A percentile compares a stretch with the other conserved stretches of the same genome.
These are phyloP conservation scores for Spilarctia lutea DNA, from an alignment of 2,888 invertebrate genomes.

Conservation along the genomic window DNA sequence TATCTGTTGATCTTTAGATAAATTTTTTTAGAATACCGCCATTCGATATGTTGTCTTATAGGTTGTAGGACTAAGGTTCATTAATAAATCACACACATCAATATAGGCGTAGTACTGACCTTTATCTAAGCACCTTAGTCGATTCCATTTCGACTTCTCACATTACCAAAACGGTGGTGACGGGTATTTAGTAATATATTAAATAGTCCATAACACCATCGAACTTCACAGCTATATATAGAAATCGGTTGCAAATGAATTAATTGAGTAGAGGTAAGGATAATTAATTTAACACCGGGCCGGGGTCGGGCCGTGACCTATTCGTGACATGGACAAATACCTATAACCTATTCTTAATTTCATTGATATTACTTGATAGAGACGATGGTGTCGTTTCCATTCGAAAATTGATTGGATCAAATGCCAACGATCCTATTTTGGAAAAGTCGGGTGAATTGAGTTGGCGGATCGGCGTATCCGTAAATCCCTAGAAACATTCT, in stretches of 20 bases:
- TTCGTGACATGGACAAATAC: neutral
- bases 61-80: neutral
- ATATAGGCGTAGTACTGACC: neutral
- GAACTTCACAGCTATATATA: neutral
- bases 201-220: neutral
- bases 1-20: too few relatives aligned
- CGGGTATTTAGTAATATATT: neutral
- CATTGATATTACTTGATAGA: neutral
- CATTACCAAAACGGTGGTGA: neutral
- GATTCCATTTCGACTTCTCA: neutral
- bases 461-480: too few relatives aligned
- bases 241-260: neutral
- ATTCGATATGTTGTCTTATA: neutral
- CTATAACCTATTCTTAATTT: neutral
- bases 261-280: neutral
- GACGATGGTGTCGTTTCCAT: too few relatives aligned
- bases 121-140: neutral
- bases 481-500: too few relatives aligned
- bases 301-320: neutral
- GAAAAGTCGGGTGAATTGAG: too few relatives aligned
- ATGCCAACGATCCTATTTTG: too few relatives aligned
- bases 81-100: neutral
- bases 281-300: constrained; percentile 5
- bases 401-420: too few relatives aligned
- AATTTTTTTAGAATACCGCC: too few relatives aligned